These are phyloP conservation scores for Adrianichthys oophorus DNA, from an alignment of 2,797 vertebrate species.

Conservation along the genomic window DNA sequence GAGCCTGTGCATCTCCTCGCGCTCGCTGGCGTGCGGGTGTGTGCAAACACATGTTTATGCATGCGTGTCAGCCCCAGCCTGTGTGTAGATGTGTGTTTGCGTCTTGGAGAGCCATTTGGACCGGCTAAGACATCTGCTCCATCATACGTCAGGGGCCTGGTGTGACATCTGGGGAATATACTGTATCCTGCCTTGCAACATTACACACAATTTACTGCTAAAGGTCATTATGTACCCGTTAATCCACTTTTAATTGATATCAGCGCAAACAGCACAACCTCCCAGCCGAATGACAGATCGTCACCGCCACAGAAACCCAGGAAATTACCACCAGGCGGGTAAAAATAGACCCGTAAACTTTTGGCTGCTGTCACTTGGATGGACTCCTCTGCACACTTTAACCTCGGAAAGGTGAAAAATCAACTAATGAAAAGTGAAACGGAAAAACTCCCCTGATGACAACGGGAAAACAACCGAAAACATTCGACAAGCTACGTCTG, in stretches of 20 bases:
- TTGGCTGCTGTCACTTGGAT: slow-evolving; percentile 32
- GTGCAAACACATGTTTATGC: slow-evolving; percentile 68
- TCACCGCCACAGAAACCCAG: slow-evolving; percentile 72
- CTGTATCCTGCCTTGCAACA: slow-evolving; percentile 89
- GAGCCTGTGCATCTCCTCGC: slow-evolving; percentile 36
- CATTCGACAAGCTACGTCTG: too few relatives aligned
- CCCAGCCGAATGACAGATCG: slow-evolving; percentile 81
- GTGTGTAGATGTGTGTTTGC: slow-evolving; percentile 55
- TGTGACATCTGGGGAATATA: slow-evolving; percentile 89
- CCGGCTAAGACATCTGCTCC: slow-evolving; percentile 86
- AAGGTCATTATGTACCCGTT: slow-evolving; percentile 89
- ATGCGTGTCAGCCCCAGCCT: slow-evolving; percentile 53
- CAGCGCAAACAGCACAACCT: slow-evolving; percentile 85
- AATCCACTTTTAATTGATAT: slow-evolving; percentile 90
- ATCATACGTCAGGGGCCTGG: slow-evolving; percentile 86
- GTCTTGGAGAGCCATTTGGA: slow-evolving; percentile 83
- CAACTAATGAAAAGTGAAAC: background rate
- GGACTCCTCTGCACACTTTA: slow-evolving; percentile 20
- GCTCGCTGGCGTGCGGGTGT: slow-evolving; percentile 27
- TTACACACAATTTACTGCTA: slow-evolving; percentile 90
- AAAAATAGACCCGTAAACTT: slow-evolving; percentile 68
- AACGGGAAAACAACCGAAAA: too few relatives aligned
- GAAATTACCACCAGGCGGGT: slow-evolving; percentile 75
- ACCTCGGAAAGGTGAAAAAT: slow-evolving; percentile 4
- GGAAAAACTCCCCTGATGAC: background rate